Evolutionary conservation across 2,113 vertebrate genomes (phyloP).

Genomic region (Etia nguti): DNA sequence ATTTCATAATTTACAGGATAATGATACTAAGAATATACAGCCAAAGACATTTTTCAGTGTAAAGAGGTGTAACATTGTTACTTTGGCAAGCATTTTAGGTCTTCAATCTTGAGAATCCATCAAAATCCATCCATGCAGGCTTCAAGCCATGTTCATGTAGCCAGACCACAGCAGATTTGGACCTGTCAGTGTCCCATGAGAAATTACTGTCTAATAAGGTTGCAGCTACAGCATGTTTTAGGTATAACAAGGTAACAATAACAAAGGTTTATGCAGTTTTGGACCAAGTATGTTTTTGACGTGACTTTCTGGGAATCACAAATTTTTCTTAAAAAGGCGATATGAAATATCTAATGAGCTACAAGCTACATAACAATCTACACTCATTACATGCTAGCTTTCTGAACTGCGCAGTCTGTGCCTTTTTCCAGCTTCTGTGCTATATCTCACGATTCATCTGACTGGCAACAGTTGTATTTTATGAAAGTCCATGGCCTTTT

Average conservation of each 20-base stretch:
- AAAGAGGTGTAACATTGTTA: not conserved
- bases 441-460: not conserved
- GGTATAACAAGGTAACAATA: not conserved
- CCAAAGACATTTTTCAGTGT: not conserved
- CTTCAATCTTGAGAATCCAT: not conserved
- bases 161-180: not conserved
- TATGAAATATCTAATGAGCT: not conserved
- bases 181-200: not conserved
- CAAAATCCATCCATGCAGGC: not conserved
- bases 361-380: not conserved
- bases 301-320: not conserved
- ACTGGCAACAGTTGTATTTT: not conserved
- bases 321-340: not conserved
- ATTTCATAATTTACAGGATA: not conserved
- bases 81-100: not conserved
- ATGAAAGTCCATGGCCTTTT: not conserved
- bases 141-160: not conserved
- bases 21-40: not conserved
- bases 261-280: not conserved
- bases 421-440: not conserved
- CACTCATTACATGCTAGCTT: not conserved
- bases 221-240: not conserved
- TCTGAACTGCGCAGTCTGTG: not conserved
- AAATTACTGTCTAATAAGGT: not conserved
- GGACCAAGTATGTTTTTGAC: not conserved